These are phyloP conservation scores for Tinea trinotella DNA, from an alignment of 2,888 invertebrate species.

Conservation along the genomic window DNA sequence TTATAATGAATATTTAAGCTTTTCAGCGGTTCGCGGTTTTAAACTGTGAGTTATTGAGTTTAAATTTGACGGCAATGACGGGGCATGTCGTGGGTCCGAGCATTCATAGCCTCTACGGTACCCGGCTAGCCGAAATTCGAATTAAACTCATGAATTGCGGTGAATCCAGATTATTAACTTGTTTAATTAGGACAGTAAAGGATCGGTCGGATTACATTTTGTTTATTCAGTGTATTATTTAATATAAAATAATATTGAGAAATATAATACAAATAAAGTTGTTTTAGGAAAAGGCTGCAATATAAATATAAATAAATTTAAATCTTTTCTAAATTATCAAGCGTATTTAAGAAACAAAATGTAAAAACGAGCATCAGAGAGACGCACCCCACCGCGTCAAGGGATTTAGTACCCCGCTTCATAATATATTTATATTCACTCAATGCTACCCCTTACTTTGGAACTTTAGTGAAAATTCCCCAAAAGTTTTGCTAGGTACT, in stretches of 20 bases:
- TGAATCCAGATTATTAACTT: conserved; percentile 9
- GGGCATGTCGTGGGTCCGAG: conserved; percentile 19
- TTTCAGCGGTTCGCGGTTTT: conserved; percentile 15
- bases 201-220: neutral
- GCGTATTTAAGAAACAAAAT: conserved; percentile 5
- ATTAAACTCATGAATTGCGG: conserved; percentile 19
- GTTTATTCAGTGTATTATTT: neutral
- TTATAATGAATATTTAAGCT: conserved; percentile 20
- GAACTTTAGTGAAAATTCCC: conserved; percentile 19
- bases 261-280: neutral
- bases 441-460: conserved; percentile 32
- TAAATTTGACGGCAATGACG: conserved; percentile 21
- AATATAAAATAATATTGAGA: neutral
- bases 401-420: conserved; percentile 35
- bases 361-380: neutral
- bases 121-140: conserved; percentile 13
- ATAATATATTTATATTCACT: conserved; percentile 60
- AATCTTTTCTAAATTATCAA: neutral
- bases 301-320: neutral
- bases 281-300: neutral
- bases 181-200: conserved; percentile 8
- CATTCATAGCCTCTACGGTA: conserved; percentile 12
- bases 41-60: conserved; percentile 22
- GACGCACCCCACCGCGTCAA: conserved; percentile 23
- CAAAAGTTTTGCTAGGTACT: conserved; percentile 12